Evolutionary conservation across 2,888 invertebrate genomes (phyloP).

Genomic region (Halictus quadricinctus): DNA sequence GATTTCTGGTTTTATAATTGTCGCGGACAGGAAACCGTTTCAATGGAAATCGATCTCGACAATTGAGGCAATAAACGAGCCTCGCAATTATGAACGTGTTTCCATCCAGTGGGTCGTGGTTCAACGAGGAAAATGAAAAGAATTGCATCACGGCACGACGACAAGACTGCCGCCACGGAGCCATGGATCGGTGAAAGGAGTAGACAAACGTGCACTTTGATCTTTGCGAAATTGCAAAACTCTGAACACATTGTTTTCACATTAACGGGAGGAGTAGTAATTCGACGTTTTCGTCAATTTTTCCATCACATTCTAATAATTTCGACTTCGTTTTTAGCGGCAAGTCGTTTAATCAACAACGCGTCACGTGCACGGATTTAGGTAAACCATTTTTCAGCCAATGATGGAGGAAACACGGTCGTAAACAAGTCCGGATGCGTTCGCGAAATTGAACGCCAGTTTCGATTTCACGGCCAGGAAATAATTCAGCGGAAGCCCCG

Average conservation of each 20-base stretch:
- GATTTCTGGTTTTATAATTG: not conserved
- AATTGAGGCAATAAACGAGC: not conserved
- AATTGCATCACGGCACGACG: slow-evolving; percentile 23
- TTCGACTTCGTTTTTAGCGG: too few species aligned
- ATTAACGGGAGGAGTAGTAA: too few species aligned
- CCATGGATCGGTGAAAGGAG: slow-evolving; percentile 50
- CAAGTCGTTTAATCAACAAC: not conserved
- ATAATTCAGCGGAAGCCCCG: not conserved
- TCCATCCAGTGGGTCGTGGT: slow-evolving; percentile 10
- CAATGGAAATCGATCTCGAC: not conserved
- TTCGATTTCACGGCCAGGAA: slow-evolving; percentile 16
- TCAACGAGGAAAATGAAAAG: slow-evolving; percentile 25
- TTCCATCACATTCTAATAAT: too few species aligned
- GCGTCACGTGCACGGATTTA: not conserved
- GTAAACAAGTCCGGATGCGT: slow-evolving; percentile 13
- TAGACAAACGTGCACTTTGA: slow-evolving; percentile 30
- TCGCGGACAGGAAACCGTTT: not conserved
- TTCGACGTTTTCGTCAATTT: too few species aligned
- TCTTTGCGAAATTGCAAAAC: slow-evolving; percentile 29
- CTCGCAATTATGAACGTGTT: not conserved
- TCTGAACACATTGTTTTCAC: too few species aligned
- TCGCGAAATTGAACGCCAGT: slow-evolving; percentile 20
- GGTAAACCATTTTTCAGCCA: not conserved
- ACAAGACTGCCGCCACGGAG: slow-evolving; percentile 45
- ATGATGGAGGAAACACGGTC: not conserved